Evolutionary conservation across 2,113 vertebrate genomes (phyloP), one percentile per base, ranked within the genome.

Genomic region (Ginglymostoma cirratum): DNA sequence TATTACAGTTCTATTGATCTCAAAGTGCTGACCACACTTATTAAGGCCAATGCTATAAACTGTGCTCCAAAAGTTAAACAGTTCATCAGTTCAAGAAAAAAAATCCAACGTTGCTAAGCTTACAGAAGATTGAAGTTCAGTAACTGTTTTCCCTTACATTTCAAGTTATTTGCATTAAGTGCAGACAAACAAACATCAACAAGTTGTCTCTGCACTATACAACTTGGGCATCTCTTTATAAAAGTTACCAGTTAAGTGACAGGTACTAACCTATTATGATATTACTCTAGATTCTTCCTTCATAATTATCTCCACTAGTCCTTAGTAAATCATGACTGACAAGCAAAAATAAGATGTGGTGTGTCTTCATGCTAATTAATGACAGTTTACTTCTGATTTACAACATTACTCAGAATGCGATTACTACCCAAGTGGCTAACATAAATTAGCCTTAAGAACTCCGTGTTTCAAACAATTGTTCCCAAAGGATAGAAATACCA

Each of bases 371-470:
- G 92, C 76, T 97, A 97, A 97, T 97, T 96, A 96, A 89, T 97
- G 97, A 96, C 55, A 95, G 96, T 96, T 45, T 1, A 96, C 96
- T 96, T 96, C 66, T 96, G 17, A 97, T 96, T 96, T 97, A 97
- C 55, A 96, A 96, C 95, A 96, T 89, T 96, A 96, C 86, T 92
- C 78, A 65, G n/a, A 96, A 83, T 38, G 92, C 80, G 96, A 96
- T 96, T 96, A 97, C 95, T 95, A 30, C 55, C 61, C 65, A 96
- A 96, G 96, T 95, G 34, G 96, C 93, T 80, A 97, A 96, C n/a
- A 66, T 96, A 96, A 97, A 96, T 96, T 96, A 97, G 96, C 86
- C 70, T 96, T 89, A 96, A 96, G 66, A 96, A 96, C 2, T 96
- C 97, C 0, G 38, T 61, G 23, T 45, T 97, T 96, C 96, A 65